A percentile compares a stretch with the other conserved stretches of the same genome.
Conservation (phyloP, 2,888 invertebrate genomes). For the Conus canariensis region DNA sequence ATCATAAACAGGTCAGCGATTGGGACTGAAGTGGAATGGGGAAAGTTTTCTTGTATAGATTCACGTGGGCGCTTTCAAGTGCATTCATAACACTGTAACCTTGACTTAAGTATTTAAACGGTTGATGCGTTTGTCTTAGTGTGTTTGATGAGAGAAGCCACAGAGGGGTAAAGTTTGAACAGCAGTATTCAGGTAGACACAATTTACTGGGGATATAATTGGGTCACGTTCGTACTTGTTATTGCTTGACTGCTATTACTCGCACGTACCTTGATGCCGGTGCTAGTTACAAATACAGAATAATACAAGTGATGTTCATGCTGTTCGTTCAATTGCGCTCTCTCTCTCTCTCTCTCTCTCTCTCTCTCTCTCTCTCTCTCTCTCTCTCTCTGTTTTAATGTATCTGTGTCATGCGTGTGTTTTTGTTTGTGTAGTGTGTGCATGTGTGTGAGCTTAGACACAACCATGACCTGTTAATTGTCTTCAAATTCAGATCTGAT, state of each 20-base stretch:
- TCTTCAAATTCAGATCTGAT: background rate
- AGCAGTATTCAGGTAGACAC: background rate
- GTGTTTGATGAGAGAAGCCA: background rate
- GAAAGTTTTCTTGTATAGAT: background rate
- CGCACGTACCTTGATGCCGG: too few species aligned
- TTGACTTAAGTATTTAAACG: constrained; percentile 16
- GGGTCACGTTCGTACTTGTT: too few species aligned
- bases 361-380: too few species aligned
- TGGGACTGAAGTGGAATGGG: too few species aligned
- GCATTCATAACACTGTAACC: background rate
- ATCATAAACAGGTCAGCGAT: background rate
- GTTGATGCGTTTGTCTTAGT: constrained; percentile 3
- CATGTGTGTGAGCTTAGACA: background rate
- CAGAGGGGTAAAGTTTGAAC: background rate
- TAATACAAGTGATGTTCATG: background rate
- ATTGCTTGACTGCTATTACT: too few species aligned
- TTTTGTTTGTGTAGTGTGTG: background rate
- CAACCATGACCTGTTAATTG: background rate
- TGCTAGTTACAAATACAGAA: too few species aligned
- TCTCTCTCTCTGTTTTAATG: too few species aligned
- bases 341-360: too few species aligned
- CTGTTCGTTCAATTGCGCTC: too few species aligned
- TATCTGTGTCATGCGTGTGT: background rate
- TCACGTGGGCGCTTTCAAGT: background rate
- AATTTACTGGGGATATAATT: too few species aligned